Conservation (phyloP, 2,113 vertebrate genomes). For the Ascaphus truei region DNA sequence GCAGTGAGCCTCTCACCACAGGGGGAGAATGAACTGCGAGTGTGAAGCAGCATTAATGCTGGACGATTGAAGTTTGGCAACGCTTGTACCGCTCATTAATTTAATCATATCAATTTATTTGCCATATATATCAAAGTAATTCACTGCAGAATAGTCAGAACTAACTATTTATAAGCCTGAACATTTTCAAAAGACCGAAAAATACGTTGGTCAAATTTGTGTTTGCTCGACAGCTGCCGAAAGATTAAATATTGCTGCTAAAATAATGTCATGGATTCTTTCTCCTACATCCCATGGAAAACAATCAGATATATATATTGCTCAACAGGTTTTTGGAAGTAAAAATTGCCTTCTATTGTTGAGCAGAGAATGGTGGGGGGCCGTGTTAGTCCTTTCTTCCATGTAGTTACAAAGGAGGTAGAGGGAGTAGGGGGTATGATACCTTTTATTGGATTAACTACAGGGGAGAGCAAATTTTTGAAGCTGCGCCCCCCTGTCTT, state of each 20-base stretch:
- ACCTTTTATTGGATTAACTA: too few relatives aligned
- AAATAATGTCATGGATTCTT: neutral
- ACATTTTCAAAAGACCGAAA: constrained; percentile 37
- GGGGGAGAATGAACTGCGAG: constrained; percentile 55
- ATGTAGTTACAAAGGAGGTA: too few relatives aligned
- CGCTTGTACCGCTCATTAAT: constrained; percentile 60
- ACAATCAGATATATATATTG: too few relatives aligned
- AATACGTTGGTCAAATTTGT: constrained; percentile 10
- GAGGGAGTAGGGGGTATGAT: too few relatives aligned
- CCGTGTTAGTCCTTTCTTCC: too few relatives aligned
- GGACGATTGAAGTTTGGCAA: constrained; percentile 56
- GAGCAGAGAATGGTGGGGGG: too few relatives aligned
- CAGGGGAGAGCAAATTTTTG: too few relatives aligned
- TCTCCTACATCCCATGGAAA: neutral
- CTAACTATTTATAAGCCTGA: constrained; percentile 56
- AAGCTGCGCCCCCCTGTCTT: too few relatives aligned
- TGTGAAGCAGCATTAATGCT: constrained; percentile 45
- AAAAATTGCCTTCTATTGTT: too few relatives aligned
- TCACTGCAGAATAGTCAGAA: constrained; percentile 54
- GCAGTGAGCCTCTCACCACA: constrained; percentile 63
- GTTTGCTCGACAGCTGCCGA: neutral
- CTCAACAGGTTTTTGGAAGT: too few relatives aligned
- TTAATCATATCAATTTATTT: constrained; percentile 71
- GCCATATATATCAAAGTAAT: constrained; percentile 61
- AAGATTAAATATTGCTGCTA: neutral